Evolutionary conservation across 2,888 invertebrate species (phyloP), one percentile per base, ranked within the genome.

Genomic region (Dicycla oo): DNA sequence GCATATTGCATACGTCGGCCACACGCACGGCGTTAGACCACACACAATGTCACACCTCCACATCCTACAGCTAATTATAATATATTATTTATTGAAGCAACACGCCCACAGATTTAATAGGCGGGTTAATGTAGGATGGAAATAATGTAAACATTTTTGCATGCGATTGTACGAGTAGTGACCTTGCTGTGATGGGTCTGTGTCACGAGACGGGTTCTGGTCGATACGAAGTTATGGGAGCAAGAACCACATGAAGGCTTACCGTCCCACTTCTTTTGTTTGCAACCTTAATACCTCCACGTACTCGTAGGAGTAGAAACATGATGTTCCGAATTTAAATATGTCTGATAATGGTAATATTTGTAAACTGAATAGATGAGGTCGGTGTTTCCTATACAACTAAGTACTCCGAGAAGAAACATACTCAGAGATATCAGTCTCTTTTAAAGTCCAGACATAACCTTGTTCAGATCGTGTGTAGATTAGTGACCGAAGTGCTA

Each of bases 121-220:
- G 20, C 8, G 10, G 3, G 70, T 79, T 69, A 80, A 63, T 67
- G 49, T 74, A 47, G 60, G 56, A 75, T 57, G 71, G 66, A 67
- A 66, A 74, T 79, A 70, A 66, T 71, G 69, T 69, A 43, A 80
- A 83, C 65, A 81, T 83, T 79, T 83, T 83, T 68, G 82, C 82
- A 82, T 80, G 82, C 83, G 71, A 82, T 70, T 76, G 81, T n/a
- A n/a, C n/a, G n/a, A n/a, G n/a, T 83, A 38, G 30, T 76, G 84
- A 82, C 82, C 82, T 82, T 82, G 84, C 63, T 45, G 38, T 73
- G 76, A 81, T 83, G 73, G 84, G 66, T 20, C 47, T 15, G 51
- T 67, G 73, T 62, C 84, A 82, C 84, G 80, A 82, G 56, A 80
- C 60, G 13, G n/a, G 18, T 34, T n/a, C 34, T 75, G 67, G 75